Conservation (phyloP, 2,888 invertebrate species). For the Ferrisia virgata region DNA sequence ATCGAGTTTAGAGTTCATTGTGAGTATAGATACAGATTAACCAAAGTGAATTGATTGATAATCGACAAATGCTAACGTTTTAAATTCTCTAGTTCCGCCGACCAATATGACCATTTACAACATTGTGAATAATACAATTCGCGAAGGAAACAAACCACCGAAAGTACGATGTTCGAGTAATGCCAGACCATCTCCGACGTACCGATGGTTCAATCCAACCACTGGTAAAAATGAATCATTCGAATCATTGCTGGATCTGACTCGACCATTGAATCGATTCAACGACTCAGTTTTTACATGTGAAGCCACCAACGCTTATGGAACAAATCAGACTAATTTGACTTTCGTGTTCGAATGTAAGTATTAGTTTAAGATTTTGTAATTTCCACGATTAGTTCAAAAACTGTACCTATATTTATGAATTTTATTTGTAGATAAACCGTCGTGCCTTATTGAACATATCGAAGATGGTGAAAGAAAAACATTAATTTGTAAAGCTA, state of each 20-base stretch:
- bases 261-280: constrained; percentile 65
- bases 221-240: constrained; percentile 53
- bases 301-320: constrained; percentile 74
- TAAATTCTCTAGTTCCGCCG: constrained; percentile 68
- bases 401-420: background rate
- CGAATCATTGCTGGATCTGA: constrained; percentile 61
- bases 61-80: background rate
- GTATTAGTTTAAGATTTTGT: constrained; percentile 52
- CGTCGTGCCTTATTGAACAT: constrained; percentile 74
- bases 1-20: constrained; percentile 81
- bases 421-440: constrained; percentile 58
- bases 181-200: constrained; percentile 69
- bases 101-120: constrained; percentile 74
- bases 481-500: constrained; percentile 74
- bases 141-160: constrained; percentile 59
- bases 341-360: constrained; percentile 81
- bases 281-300: constrained; percentile 78
- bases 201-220: constrained; percentile 68
- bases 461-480: constrained; percentile 63
- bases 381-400: background rate
- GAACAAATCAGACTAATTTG: constrained; percentile 66
- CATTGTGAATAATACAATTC: constrained; percentile 56
- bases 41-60: background rate
- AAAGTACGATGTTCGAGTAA: constrained; percentile 61
- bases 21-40: constrained; percentile 61